Percentiles rank a stretch among this genome's conserved stretches.
Evolutionary conservation across 2,888 invertebrate genomes (phyloP).

Genomic region (Eurois occulta): DNA sequence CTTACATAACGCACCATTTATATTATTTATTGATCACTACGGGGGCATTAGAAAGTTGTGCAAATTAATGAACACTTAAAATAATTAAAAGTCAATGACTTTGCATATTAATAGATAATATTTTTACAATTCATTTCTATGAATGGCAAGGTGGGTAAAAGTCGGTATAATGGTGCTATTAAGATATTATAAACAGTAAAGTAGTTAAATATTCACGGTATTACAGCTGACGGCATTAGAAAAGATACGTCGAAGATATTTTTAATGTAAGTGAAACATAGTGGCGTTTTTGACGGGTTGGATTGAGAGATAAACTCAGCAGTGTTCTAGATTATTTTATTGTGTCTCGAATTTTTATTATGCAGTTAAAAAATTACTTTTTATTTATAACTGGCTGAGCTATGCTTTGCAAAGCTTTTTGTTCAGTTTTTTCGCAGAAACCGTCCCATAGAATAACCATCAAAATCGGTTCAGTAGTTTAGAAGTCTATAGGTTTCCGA

Average conservation of each 20-base stretch:
- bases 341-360: not conserved
- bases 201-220: constrained; percentile 48
- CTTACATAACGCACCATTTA: constrained; percentile 62
- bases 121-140: constrained; percentile 66
- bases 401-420: too few relatives aligned
- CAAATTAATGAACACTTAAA: constrained; percentile 76
- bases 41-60: constrained; percentile 76
- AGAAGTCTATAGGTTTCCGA: too few relatives aligned
- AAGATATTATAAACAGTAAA: constrained; percentile 67
- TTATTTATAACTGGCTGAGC: not conserved
- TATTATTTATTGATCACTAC: constrained; percentile 60
- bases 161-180: constrained; percentile 54
- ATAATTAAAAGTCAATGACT: constrained; percentile 78
- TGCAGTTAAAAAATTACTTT: not conserved
- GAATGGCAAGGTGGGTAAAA: constrained; percentile 64
- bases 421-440: too few relatives aligned
- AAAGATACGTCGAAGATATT: constrained; percentile 49
- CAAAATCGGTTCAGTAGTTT: too few relatives aligned
- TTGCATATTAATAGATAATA: constrained; percentile 56
- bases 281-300: constrained; percentile 24
- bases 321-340: constrained; percentile 35
- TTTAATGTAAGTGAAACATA: constrained; percentile 48
- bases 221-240: constrained; percentile 24
- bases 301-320: constrained; percentile 27
- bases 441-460: too few relatives aligned